Evolutionary conservation across 2,113 vertebrate genomes (phyloP).

Genomic region (Sebastes schlegelii): DNA sequence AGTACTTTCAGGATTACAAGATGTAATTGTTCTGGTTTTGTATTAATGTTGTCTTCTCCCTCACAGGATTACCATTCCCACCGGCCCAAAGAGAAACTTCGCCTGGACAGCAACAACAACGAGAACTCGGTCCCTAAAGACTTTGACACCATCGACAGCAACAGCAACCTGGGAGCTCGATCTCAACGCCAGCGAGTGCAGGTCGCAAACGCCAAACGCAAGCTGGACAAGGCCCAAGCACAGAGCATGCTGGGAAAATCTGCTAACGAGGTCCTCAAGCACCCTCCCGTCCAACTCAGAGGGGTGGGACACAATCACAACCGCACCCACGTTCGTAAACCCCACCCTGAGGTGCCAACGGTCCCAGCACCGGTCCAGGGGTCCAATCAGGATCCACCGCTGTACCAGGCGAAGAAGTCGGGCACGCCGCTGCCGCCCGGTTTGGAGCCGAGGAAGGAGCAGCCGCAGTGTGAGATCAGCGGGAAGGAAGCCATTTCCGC

Average conservation of each 20-base stretch:
- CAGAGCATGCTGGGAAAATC: conserved; percentile 79
- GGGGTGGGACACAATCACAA: conserved; percentile 30
- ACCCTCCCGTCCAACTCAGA: conserved; percentile 24
- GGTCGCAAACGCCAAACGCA: conserved; percentile 79
- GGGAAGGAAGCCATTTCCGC: conserved; percentile 94
- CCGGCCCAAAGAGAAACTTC: conserved; percentile 87
- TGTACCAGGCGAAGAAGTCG: conserved; percentile 51
- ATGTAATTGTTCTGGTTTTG: neutral
- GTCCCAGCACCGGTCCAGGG: conserved; percentile 19
- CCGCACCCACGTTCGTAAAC: conserved; percentile 39
- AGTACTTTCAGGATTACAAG: neutral
- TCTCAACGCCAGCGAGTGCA: conserved; percentile 82
- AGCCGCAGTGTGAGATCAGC: conserved; percentile 88
- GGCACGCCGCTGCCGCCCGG: conserved; percentile 40
- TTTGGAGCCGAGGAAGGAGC: conserved; percentile 74
- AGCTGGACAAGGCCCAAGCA: conserved; percentile 73
- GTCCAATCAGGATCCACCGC: conserved; percentile 19
- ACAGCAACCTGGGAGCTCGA: conserved; percentile 91
- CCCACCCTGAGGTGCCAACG: conserved; percentile 40
- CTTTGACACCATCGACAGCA: conserved; percentile 91
- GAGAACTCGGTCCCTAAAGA: conserved; percentile 96
- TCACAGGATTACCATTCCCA: conserved; percentile 89
- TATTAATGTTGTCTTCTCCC: neutral
- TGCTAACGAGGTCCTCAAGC: conserved; percentile 79
- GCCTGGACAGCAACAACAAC: conserved; percentile 92